A percentile compares a stretch with the other conserved stretches of the same genome.
Evolutionary conservation across 2,797 vertebrate species (phyloP).

Genomic region (Brachyalestes nurse): DNA sequence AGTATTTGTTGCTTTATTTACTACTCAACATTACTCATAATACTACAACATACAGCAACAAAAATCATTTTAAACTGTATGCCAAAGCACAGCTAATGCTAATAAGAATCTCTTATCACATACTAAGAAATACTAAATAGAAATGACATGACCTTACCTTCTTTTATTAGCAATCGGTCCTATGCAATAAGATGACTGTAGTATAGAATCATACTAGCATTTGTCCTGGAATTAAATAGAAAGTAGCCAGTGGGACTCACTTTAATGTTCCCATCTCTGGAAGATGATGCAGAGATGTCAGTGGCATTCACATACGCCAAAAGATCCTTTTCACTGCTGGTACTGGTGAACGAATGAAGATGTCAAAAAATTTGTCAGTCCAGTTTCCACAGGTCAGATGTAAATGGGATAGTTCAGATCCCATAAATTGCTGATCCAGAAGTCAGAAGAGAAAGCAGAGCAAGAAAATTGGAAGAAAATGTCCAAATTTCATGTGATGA

Average conservation of each 20-base stretch:
- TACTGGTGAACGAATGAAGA: background rate
- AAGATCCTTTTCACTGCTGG: background rate
- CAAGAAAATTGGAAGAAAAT: background rate
- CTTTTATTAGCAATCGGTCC: background rate
- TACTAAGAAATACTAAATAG: background rate
- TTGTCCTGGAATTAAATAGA: too few relatives aligned
- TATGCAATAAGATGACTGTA: background rate
- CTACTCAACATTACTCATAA: background rate
- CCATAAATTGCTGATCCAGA: background rate
- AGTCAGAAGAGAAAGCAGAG: background rate
- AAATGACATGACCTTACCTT: background rate
- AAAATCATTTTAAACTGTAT: background rate
- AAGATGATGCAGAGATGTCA: background rate
- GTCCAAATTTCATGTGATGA: background rate
- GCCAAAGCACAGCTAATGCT: too few relatives aligned
- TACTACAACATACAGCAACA: background rate
- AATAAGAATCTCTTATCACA: background rate
- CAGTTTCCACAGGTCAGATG: background rate
- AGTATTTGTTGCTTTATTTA: background rate
- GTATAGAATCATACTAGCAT: background rate
- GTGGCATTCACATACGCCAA: too few relatives aligned
- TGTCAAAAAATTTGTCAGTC: background rate
- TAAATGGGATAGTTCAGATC: background rate
- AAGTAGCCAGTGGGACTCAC: background rate
- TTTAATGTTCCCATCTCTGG: too few relatives aligned